Evolutionary conservation across 2,113 vertebrate genomes (phyloP).

Genomic region (Ptilorrhoa leucosticta): DNA sequence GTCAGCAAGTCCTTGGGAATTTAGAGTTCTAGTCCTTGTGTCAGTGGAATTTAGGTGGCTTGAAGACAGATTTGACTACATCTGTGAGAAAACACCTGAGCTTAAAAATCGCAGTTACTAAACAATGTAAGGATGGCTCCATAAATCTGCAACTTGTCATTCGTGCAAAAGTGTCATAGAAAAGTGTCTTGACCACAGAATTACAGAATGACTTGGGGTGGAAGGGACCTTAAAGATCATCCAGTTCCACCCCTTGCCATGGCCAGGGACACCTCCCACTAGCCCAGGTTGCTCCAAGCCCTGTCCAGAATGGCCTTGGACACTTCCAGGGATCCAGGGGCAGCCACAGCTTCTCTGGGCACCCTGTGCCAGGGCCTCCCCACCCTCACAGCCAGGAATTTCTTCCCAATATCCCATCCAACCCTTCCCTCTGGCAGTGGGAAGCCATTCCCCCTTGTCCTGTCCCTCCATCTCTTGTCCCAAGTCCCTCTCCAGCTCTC

Average conservation of each 20-base stretch:
- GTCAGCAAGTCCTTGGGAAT: background rate
- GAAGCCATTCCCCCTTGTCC: background rate
- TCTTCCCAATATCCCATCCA: accelerated
- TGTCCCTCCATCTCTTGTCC: background rate
- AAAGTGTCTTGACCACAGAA: background rate
- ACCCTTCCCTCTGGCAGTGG: accelerated
- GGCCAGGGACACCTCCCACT: background rate
- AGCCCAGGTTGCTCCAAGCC: accelerated
- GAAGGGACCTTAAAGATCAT: background rate
- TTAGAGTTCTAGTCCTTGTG: background rate
- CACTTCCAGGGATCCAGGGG: background rate
- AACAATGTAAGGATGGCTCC: background rate
- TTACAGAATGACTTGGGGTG: too few species aligned
- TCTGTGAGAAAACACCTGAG: background rate
- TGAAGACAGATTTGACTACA: background rate
- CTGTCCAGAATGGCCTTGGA: accelerated
- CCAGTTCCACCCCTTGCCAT: accelerated
- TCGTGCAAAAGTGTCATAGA: background rate
- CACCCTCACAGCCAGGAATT: background rate
- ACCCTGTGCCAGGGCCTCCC: background rate
- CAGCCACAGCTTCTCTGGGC: background rate
- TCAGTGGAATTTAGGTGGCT: background rate
- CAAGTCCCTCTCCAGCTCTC: background rate
- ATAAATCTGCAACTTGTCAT: background rate
- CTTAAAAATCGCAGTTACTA: background rate